Base-by-base conservation (phyloP, 2,888 invertebrate genomes). In the Enchytraeus crypticus region DNA sequence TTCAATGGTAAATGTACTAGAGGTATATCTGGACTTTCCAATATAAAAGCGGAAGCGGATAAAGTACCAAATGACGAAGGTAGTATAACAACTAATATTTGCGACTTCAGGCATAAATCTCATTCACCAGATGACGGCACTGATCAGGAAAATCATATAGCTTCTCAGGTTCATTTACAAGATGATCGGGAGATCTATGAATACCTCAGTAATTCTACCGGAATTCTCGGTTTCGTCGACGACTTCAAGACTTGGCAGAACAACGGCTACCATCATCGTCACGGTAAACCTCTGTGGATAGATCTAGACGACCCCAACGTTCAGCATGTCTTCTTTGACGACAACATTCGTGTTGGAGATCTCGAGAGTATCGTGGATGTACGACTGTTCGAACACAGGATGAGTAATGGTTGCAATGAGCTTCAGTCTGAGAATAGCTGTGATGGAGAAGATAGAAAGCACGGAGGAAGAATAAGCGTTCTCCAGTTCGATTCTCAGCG, bases 321-420 rank as follows among this genome's bases (percentile, higher is more conserved):
- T 23, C 78, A 78, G 49, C 78, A 78, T 61, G 77, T 78, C 47
- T 70, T 78, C 60, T 78, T 78, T 60, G 78, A 78, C 61, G 78
- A 78, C 68, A 78, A 78, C 63, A 72, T 76, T 57, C 67, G 78
- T 33, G 68, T 73, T 4, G 70, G 69, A 47, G 76, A 77, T 58
- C 71, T 72, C 32, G 77, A 78, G 65, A 77, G 74, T 61, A 77
- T 78, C 51, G 73, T 77, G 4, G 73, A 78, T 61, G 69, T 77
- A 4, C 67, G 77, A 11, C 53, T 73, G 60, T 72, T 74, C 56
- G 68, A 72, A 57, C n/a, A 54, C 63, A 21, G 64, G 64, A n/a
- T 66, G 53, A 5, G 65, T n/a, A n/a, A n/a, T n/a, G n/a, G n/a
- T n/a, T n/a, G n/a, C n/a, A n/a, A n/a, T n/a, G n/a, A n/a, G n/a